Evolutionary conservation across 1,140 invertebrate species (phyloP).

Genomic region (Lucilia sericata): DNA sequence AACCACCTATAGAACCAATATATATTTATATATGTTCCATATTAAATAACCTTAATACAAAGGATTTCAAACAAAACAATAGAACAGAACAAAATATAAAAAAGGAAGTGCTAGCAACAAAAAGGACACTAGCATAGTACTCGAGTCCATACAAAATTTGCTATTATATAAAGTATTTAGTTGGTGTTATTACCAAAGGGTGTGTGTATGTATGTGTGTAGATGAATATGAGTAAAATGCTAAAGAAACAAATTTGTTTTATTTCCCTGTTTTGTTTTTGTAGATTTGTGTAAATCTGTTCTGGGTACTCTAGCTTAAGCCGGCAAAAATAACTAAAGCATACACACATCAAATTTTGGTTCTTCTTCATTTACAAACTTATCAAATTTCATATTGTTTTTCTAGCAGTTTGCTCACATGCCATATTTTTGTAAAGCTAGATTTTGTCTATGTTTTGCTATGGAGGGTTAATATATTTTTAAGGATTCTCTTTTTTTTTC

Average conservation of each 20-base stretch:
- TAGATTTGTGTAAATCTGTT: slow-evolving; percentile 8
- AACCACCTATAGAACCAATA: too few relatives aligned
- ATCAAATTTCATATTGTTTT: slow-evolving; percentile 20
- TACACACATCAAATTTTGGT: background rate
- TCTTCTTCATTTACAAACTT: slow-evolving; percentile 20
- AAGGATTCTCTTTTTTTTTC: background rate
- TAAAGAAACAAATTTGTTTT: background rate
- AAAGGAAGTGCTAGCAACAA: background rate
- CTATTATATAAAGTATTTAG: background rate
- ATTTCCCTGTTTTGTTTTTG: background rate
- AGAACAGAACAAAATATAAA: background rate
- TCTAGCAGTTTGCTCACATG: background rate
- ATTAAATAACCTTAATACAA: background rate
- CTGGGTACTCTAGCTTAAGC: background rate
- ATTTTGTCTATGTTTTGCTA: background rate
- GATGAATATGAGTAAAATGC: background rate
- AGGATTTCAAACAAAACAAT: background rate
- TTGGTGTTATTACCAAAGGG: background rate
- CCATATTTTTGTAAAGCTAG: background rate
- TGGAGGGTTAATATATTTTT: background rate
- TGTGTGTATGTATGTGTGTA: background rate
- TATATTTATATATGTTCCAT: background rate
- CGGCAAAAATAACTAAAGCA: background rate
- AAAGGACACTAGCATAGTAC: background rate
- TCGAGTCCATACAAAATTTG: background rate